phyloP scores from a whole-genome alignment of 2,888 invertebrate genomes.

The Nomada flava region DNA sequence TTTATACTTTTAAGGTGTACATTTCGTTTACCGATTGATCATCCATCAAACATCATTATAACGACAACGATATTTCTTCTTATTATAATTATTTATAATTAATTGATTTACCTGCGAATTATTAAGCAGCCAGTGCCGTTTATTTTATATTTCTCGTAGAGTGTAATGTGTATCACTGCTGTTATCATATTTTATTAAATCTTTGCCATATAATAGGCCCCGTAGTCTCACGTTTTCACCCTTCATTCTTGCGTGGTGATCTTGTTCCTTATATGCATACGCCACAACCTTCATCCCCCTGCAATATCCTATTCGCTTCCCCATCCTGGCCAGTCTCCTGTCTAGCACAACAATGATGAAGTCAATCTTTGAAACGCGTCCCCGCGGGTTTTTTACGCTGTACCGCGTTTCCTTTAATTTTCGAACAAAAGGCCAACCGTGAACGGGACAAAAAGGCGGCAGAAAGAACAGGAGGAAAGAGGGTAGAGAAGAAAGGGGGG shows the following conservation, averaged over 20 bases:
- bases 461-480: neutral
- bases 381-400: neutral
- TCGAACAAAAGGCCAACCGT: neutral
- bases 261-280: neutral
- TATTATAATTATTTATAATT: conserved; percentile 72
- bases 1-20: conserved; percentile 62
- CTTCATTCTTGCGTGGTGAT: conserved; percentile 24
- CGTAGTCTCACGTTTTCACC: conserved; percentile 54
- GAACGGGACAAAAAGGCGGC: neutral
- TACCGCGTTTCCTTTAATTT: neutral
- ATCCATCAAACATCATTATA: conserved; percentile 52
- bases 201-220: conserved; percentile 73
- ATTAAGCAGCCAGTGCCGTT: conserved; percentile 72
- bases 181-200: conserved; percentile 77
- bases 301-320: neutral
- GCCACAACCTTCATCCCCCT: neutral
- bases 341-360: neutral
- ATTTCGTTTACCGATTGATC: conserved; percentile 63
- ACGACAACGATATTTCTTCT: conserved; percentile 58
- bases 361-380: neutral
- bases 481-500: neutral
- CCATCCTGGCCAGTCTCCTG: neutral
- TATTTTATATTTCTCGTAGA: conserved; percentile 72
- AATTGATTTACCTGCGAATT: conserved; percentile 67
- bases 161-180: conserved; percentile 70